Conservation (phyloP, 1,140 invertebrate genomes). For the Nephila pilipes region DNA sequence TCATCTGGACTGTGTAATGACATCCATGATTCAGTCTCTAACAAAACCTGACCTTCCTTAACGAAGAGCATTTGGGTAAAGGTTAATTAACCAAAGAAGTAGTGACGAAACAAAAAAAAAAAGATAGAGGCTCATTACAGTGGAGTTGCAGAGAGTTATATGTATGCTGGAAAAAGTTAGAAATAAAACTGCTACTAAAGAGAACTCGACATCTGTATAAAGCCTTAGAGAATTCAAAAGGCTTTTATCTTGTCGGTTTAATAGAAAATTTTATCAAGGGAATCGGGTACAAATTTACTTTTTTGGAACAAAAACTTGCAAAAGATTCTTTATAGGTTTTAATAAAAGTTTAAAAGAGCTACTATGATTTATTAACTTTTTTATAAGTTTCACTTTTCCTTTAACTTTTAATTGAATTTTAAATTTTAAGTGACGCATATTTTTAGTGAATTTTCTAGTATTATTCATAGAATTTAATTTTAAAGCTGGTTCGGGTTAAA, state of each 20-base stretch:
- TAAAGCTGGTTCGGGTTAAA: too few species aligned
- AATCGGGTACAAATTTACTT: neutral
- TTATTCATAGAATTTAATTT: too few species aligned
- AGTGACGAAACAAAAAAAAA: neutral
- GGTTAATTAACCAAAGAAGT: slow-evolving; percentile 57
- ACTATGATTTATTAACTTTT: too few species aligned
- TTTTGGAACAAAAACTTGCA: too few species aligned
- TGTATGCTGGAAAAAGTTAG: neutral
- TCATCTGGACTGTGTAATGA: slow-evolving; percentile 47
- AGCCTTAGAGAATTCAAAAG: neutral
- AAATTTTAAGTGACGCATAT: too few species aligned
- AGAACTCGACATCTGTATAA: slow-evolving; percentile 27
- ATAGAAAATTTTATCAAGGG: neutral
- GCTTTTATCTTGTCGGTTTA: slow-evolving; percentile 9
- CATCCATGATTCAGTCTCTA: slow-evolving; percentile 15
- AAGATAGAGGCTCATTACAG: neutral
- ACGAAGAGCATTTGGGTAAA: slow-evolving; percentile 11
- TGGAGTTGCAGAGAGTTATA: neutral
- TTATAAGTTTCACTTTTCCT: too few species aligned
- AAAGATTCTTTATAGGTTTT: too few species aligned
- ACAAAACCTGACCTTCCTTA: slow-evolving; percentile 48
- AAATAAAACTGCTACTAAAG: slow-evolving; percentile 12
- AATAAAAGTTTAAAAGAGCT: too few species aligned
- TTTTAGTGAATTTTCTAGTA: too few species aligned
- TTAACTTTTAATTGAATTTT: too few species aligned